Base-by-base conservation (phyloP, 2,797 vertebrate species). In the Etheostoma perlongum region DNA sequence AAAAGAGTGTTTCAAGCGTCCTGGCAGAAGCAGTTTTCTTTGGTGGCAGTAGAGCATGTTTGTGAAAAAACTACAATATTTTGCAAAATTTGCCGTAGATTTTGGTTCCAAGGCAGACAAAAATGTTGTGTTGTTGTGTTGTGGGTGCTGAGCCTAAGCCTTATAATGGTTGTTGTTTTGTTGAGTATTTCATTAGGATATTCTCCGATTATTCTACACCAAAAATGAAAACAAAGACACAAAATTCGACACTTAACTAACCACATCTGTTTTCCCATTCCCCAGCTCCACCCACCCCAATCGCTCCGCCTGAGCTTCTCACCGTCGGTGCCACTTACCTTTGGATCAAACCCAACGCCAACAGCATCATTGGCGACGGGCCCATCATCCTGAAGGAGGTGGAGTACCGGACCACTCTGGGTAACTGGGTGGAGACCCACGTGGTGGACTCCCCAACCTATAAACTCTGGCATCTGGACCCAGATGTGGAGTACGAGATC, bases 261-360 rank as follows among this genome's bases (percentile, higher is more conserved):
- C 9, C 2, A 2, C 9, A 15, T 64, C 16, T 46, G 0, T 54
- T 40, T 11, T 69, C 6, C 13, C 14, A 0, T 62, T 67, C 59
- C 42, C 0, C 94, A 99, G 98, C 98, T 55, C 98, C 98, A 0
- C 98, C 98, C 19, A 98, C 97, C 0, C 98, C 98, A 16, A 99
- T 99, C 0, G 98, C 98, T 0, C 98, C 98, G 0, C 98, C 98
- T 0, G 97, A 99, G 90, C 95, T 99, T 4, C 93, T 99, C 49
- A 96, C 97, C 0, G 98, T 99, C 0, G 98, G 98, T 1, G 98
- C 98, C 86, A 99, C 98, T 0, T 99, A 99, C 90, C 93, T 99
- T 58, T 99, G 98, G 97, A 99, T 99, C 94, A 98, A 99, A 72
- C 98, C 97, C 72, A 99, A 99, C 0, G 98, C 98, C 86, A 99